Conservation (phyloP, 2,113 vertebrate species). For the Marcusenius ussheri region DNA sequence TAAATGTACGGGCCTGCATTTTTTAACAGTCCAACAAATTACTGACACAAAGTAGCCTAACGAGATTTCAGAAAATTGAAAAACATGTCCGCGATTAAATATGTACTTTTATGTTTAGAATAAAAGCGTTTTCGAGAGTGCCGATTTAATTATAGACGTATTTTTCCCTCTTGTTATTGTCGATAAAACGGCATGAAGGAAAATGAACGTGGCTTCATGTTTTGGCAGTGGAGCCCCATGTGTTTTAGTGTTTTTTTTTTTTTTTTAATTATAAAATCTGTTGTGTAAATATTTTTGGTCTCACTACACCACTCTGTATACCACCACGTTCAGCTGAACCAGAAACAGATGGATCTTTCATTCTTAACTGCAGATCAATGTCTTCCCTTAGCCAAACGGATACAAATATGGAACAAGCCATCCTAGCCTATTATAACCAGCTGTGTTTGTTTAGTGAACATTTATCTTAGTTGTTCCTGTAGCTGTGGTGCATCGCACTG, state of each 20-base stretch:
- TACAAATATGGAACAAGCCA: neutral
- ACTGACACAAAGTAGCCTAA: neutral
- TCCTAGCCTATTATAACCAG: neutral
- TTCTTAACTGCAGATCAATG: neutral
- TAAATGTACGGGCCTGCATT: neutral
- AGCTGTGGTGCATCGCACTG: neutral
- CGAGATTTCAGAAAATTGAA: neutral
- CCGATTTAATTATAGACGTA: neutral
- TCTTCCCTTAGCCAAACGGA: neutral
- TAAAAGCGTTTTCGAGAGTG: neutral
- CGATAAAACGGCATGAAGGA: neutral
- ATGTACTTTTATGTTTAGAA: neutral
- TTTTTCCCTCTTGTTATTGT: neutral
- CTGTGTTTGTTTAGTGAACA: neutral
- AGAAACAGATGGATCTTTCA: neutral
- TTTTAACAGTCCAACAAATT: neutral
- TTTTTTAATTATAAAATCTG: neutral
- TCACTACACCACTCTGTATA: neutral
- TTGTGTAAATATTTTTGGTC: neutral
- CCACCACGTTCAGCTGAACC: neutral
- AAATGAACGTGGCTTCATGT: neutral
- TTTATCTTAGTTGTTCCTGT: neutral
- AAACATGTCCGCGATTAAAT: neutral
- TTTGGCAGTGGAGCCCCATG: neutral
- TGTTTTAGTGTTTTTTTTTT: neutral